These are phyloP conservation scores for Agonum fuliginosum DNA, from an alignment of 2,888 invertebrate species.

Conservation along the genomic window DNA sequence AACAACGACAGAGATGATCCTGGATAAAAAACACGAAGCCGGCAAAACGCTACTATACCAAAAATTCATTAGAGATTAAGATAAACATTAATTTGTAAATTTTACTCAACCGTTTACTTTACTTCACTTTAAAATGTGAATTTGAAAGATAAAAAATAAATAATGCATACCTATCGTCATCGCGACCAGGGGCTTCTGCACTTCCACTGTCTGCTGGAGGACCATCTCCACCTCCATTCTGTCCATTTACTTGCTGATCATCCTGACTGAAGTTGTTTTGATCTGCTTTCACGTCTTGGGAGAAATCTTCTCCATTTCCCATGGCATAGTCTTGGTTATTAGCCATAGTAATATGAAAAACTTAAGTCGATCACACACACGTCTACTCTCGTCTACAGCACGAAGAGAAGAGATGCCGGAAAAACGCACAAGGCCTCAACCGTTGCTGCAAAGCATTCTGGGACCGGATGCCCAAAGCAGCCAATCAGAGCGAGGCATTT, in stretches of 20 bases:
- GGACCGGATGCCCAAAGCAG: slow-evolving; percentile 58
- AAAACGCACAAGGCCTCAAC: slow-evolving; percentile 60
- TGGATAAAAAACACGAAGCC: slow-evolving; percentile 59
- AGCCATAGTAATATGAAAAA: slow-evolving; percentile 74
- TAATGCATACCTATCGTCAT: slow-evolving; percentile 84
- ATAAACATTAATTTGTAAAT: slow-evolving; percentile 42
- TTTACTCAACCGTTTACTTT: slow-evolving; percentile 50
- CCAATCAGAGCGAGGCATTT: slow-evolving; percentile 21
- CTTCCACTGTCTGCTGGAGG: slow-evolving; percentile 81
- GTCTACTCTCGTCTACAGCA: slow-evolving; percentile 67
- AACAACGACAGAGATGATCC: slow-evolving; percentile 58
- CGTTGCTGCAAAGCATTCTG: slow-evolving; percentile 61
- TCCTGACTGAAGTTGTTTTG: slow-evolving; percentile 77
- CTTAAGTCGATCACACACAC: slow-evolving; percentile 66
- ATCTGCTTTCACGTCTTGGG: slow-evolving; percentile 83
- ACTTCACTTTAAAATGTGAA: slow-evolving; percentile 12
- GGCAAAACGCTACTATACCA: slow-evolving; percentile 57
- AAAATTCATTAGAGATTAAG: slow-evolving; percentile 33
- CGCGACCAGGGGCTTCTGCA: slow-evolving; percentile 85
- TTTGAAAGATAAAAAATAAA: slow-evolving; percentile 44
- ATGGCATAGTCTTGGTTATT: slow-evolving; percentile 80
- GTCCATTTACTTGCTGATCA: slow-evolving; percentile 71
- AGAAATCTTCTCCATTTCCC: slow-evolving; percentile 87
- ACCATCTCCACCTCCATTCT: slow-evolving; percentile 82
- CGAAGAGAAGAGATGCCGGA: slow-evolving; percentile 68